Base-by-base conservation (phyloP, 2,888 invertebrate species). In the Sicus ferrugineus region DNA sequence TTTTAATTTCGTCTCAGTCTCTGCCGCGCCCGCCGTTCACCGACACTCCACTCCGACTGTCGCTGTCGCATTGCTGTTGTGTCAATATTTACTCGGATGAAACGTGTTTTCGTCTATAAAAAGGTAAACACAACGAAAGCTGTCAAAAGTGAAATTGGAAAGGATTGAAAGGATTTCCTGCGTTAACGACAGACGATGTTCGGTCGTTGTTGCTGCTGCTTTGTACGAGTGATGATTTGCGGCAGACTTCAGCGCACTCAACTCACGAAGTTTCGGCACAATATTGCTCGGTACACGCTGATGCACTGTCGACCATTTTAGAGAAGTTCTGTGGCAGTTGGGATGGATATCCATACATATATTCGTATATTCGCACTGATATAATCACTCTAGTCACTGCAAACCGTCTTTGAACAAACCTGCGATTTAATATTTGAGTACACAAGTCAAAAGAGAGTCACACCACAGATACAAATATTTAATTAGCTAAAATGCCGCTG, bases 61-160 rank as follows among this genome's bases (percentile, higher is more conserved):
- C 21, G 52, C 26, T 11, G 52, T 52, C 52, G 52, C 58, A 30
- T 59, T 34, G 21, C 23, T 42, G 19, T 38, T 67, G 30, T 58
- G 67, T 67, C 67, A 67, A 67, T 58, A 59, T 67, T 66, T 67
- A 58, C 16, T 54, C 16, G 9, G 46, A 31, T 59, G 46, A 59
- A 46, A 67, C 48, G 56, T 67, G 67, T 67, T 67, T 58, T 58
- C 34, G 58, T 67, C 58, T 59, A 34, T 28, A 9, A 21, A 42
- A 48, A 28, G 42, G 7, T 30, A 46, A 42, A 66, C 66, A 56
- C 9, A 21, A 34, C 48, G 19, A 30, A 63, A 30, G 1, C 19
- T 59, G 59, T 14, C 34, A 23, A 61, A 61, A 61, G 61, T 42
- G 61, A 26, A 21, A 61, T 61, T 61, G 16, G 5, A 21, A 61